Percentiles rank a stretch among this genome's conserved stretches.
phyloP scores from a whole-genome alignment of 1,140 invertebrate genomes.

The Helicoverpa zea region DNA sequence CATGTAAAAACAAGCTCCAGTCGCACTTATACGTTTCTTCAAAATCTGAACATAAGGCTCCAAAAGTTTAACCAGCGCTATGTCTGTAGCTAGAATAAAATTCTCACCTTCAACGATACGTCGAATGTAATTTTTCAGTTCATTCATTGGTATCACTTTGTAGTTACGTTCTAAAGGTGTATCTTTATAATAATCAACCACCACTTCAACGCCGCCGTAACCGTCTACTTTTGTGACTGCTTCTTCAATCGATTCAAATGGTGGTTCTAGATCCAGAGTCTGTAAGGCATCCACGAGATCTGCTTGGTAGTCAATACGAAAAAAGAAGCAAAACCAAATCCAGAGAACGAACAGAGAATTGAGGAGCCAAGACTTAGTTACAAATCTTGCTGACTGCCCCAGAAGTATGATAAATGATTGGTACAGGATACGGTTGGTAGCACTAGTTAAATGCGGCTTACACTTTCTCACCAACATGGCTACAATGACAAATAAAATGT shows the following conservation, averaged over 20 bases:
- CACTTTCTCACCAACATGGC: conserved; percentile 52
- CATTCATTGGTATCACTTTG: conserved; percentile 50
- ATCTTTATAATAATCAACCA: conserved; percentile 61
- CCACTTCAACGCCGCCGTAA: conserved; percentile 55
- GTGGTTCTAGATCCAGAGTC: conserved; percentile 63
- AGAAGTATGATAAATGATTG: conserved; percentile 64
- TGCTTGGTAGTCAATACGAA: conserved; percentile 71
- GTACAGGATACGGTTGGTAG: conserved; percentile 55
- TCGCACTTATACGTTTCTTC: conserved; percentile 55
- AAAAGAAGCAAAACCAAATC: conserved; percentile 73
- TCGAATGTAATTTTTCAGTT: conserved; percentile 53
- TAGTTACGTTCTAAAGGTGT: conserved; percentile 58
- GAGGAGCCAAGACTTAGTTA: conserved; percentile 60
- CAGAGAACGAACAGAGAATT: conserved; percentile 67
- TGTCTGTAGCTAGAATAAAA: conserved; percentile 61
- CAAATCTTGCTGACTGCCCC: conserved; percentile 62
- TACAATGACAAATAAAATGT: conserved; percentile 52
- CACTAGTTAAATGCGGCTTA: conserved; percentile 37
- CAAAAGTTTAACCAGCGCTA: conserved; percentile 48
- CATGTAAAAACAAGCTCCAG: conserved; percentile 59
- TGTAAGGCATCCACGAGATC: conserved; percentile 66
- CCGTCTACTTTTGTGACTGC: conserved; percentile 60
- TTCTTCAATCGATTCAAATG: conserved; percentile 57
- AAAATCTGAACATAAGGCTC: conserved; percentile 59
- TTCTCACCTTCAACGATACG: conserved; percentile 60